Evolutionary conservation across 2,113 vertebrate genomes (phyloP), one percentile per base, ranked within the genome.

Genomic region (Tylochromis polylepis): DNA sequence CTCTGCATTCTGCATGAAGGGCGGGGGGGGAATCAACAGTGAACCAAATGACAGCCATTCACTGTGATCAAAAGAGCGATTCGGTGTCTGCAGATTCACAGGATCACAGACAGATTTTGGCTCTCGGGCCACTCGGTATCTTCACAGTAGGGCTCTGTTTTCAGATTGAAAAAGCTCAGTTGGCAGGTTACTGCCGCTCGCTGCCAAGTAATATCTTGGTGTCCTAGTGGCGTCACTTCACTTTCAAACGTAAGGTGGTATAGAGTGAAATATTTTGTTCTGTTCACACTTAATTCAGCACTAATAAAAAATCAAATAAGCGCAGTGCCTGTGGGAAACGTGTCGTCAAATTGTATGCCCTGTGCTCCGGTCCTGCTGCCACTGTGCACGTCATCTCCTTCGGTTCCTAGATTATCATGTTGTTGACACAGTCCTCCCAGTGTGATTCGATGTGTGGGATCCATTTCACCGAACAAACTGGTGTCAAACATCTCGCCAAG

Each of bases 31-130:
- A 89, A 87, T 85, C 88, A 82, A 84, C 89, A 83, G 49, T n/a
- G 31, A 87, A 34, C 65, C 84, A 77, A 84, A 83, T 88, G 88
- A 93, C 88, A 89, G 84, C 80, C 58, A 58, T 87, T 92, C 85
- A 41, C 60, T 41, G 82, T 70, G 91, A 93, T 94, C 93, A 92
- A 95, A 94, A 87, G 89, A 58, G 88, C n/a, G 57, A 34, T 29
- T 22, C 20, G 24, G 84, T 56, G 59, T 86, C 78, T 46, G 31
- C 27, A 5, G 72, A 84, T 59, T 86, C 86, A 41, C 60, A 85
- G 80, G 80, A 51, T 78, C 84, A 22, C 86, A 85, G 51, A 81
- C 79, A 82, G 81, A 80, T 72, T 86, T 12, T 38, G 70, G 81
- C 87, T 90, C 83, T 88, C 15, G 11, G 80, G 65, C 59, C 81